These are phyloP conservation scores for Drosophila antonietae DNA, from an alignment of 2,888 invertebrate genomes.

Conservation along the genomic window DNA sequence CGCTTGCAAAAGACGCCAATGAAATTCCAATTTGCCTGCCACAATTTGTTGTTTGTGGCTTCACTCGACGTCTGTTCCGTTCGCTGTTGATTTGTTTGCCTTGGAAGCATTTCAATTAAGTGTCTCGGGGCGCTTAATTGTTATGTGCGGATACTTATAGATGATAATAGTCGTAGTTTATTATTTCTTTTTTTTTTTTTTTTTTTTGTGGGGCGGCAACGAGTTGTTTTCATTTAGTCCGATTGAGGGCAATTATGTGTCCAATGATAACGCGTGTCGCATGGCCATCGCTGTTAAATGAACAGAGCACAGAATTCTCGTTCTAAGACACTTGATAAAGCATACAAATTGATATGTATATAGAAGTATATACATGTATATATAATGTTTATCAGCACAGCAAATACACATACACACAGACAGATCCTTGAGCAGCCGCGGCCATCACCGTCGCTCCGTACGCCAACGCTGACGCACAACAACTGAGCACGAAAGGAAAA, in stretches of 20 bases:
- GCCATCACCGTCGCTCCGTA: constrained; percentile 33
- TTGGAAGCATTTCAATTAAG: constrained; percentile 72
- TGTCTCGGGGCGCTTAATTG: constrained; percentile 64
- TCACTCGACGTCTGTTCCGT: constrained; percentile 11
- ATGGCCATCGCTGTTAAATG: constrained; percentile 25
- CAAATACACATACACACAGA: constrained; percentile 12
- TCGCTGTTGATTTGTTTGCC: constrained; percentile 59
- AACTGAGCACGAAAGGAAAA: constrained; percentile 52
- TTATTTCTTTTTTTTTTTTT: background rate
- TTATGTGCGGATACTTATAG: constrained; percentile 39
- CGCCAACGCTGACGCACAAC: constrained; percentile 65
- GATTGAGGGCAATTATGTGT: constrained; percentile 80
- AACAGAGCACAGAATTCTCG: constrained; percentile 35
- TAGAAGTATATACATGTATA: background rate
- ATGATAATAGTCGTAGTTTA: constrained; percentile 22
- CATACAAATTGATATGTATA: constrained; percentile 21
- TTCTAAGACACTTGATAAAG: constrained; percentile 50
- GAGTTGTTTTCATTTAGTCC: constrained; percentile 70
- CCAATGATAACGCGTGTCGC: constrained; percentile 60
- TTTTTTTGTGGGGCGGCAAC: constrained; percentile 53
- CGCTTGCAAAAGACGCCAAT: constrained; percentile 28
- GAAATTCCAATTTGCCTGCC: constrained; percentile 50
- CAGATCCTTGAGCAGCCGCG: constrained; percentile 39
- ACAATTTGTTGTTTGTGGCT: constrained; percentile 28
- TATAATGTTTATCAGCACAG: constrained; percentile 38